Conservation (phyloP, 30 jellyfish, hydroid and myxozoan species). For the Aurelia coerulea region DNA sequence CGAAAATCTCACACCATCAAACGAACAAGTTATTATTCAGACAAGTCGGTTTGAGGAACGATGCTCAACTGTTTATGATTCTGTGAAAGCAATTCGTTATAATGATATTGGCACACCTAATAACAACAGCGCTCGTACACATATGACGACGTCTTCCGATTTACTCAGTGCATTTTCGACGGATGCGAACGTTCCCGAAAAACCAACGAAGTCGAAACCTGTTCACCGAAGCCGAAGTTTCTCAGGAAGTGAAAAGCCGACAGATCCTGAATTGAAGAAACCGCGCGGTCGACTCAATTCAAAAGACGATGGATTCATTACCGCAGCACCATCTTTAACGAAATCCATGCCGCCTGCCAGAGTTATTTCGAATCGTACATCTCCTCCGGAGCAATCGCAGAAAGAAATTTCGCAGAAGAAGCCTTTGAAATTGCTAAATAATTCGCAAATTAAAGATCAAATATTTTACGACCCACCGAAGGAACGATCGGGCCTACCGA, state of each 20-base stretch:
- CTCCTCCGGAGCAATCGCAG: slow-evolving; percentile 1
- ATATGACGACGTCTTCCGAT: slow-evolving; percentile 67
- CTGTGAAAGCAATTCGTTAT: slow-evolving; percentile 80
- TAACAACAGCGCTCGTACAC: slow-evolving; percentile 60
- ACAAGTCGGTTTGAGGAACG: slow-evolving; percentile 85
- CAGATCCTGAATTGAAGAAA: slow-evolving; percentile 44
- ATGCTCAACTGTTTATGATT: slow-evolving; percentile 60
- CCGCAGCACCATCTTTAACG: slow-evolving; percentile 67
- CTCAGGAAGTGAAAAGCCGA: slow-evolving; percentile 60
- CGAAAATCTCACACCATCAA: slow-evolving; percentile 53
- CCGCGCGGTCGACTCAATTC: slow-evolving; percentile 45
- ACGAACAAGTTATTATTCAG: slow-evolving; percentile 74
- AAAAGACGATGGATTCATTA: slow-evolving; percentile 70
- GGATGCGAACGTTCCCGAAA: slow-evolving; percentile 10
- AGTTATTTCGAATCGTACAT: slow-evolving; percentile 32
- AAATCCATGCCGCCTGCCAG: slow-evolving; percentile 68
- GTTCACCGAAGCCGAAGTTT: slow-evolving; percentile 72
- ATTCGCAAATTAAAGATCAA: slow-evolving; percentile 7
- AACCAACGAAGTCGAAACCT: slow-evolving; percentile 44
- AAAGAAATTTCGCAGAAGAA: slow-evolving; percentile 5
- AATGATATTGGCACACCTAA: slow-evolving; percentile 45
- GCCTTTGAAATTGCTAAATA: slow-evolving; percentile 5
- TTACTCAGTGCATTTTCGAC: slow-evolving; percentile 62
- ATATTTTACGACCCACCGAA: slow-evolving; percentile 47
- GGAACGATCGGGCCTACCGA: slow-evolving; percentile 24